These are phyloP conservation scores for Nesidiocoris tenuis DNA, from an alignment of 2,888 invertebrate genomes.

Conservation along the genomic window DNA sequence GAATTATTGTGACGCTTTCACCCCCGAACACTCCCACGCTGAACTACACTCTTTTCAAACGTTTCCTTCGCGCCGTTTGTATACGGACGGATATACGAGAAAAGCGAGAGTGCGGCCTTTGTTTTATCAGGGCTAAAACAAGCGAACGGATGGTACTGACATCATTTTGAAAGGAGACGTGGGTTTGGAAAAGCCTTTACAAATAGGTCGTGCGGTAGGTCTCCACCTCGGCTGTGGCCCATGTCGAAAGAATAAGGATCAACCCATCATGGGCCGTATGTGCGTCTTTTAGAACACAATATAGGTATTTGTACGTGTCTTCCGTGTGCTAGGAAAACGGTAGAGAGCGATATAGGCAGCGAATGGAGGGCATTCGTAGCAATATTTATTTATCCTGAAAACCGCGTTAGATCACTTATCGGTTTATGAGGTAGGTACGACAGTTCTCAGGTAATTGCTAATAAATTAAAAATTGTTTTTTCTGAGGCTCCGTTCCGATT, in stretches of 20 bases:
- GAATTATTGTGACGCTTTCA: neutral
- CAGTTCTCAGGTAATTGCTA: no score
- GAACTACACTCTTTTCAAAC: neutral
- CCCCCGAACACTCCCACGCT: neutral
- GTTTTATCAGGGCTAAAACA: neutral
- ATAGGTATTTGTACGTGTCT: no score
- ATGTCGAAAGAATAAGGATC: neutral
- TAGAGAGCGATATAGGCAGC: no score
- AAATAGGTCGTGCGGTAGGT: neutral
- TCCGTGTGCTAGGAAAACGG: no score
- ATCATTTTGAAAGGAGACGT: neutral
- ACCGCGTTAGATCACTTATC: no score
- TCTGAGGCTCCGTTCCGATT: no score
- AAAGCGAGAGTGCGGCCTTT: neutral
- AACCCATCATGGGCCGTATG: no score
- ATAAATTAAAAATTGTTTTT: no score
- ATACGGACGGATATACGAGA: neutral
- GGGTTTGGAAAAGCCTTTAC: neutral
- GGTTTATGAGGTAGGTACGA: no score
- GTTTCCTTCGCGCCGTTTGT: neutral
- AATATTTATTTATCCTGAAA: no score
- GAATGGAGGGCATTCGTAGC: no score
- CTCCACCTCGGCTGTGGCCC: neutral
- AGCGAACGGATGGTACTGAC: neutral
- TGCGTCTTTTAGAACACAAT: no score